Evolutionary conservation across 1,140 invertebrate genomes (phyloP), one percentile per base, ranked within the genome.

Genomic region (Cotesia chilonis): DNA sequence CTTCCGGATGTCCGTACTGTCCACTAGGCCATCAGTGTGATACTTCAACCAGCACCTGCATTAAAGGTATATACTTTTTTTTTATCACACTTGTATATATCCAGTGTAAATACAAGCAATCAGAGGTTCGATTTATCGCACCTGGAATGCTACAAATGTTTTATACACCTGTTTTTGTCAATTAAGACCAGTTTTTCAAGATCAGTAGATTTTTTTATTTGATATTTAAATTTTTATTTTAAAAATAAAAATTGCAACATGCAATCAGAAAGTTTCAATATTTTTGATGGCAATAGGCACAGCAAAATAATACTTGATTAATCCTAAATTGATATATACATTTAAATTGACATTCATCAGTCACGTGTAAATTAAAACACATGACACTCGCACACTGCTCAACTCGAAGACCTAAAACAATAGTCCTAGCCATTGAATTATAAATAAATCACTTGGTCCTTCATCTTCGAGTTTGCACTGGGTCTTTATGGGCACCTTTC

Each of bases 11-110:
- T 81, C 90, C 90, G 12, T 91, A 94, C 75, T 95, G 94, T 83
- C 92, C 93, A 71, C 88, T 90, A 47, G 93, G 93, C 70, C 89
- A 91, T 28, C 87, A 89, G 17, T 95, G 94, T 75, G 92, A 95
- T 84, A 90, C 90, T 52, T 88, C 90, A 61, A 93, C 92, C 5
- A 92, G 92, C 17, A 92, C 91, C 66, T 95, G 94, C 82, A 89
- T 93, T 74, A 91, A 93, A 91, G 93, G 94, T 89, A 83, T 75
- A 82, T 86, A 2, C 69, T 14, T 35, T 65, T 5, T 52, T 66
- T 52, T 55, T 66, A 38, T 75, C 36, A 75, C 20, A 3, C 82
- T 78, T 80, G 82, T 77, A 83, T 83, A 82, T 81, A 83, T 77
- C 75, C 80, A 81, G 52, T 83, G 81, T 84, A 82, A 75, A 82